phyloP scores from a whole-genome alignment of 2,113 vertebrate species.

The Elephas maximus region DNA sequence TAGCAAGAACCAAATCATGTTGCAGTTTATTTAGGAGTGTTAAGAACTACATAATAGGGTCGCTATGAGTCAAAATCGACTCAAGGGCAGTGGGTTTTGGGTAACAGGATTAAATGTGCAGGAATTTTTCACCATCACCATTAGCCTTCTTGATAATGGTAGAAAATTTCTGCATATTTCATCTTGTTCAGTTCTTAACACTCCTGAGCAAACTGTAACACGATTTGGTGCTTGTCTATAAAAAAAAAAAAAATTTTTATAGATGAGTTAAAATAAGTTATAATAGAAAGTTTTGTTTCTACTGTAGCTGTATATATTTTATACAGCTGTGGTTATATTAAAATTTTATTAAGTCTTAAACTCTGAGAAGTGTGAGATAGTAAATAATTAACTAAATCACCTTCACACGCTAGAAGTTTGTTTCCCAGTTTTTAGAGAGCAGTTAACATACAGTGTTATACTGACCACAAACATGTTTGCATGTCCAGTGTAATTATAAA shows the following conservation, averaged over 20 bases:
- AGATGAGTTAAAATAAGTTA: neutral
- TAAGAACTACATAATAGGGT: too few species aligned
- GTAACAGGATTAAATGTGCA: too few species aligned
- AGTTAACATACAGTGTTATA: neutral
- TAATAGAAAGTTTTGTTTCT: constrained; percentile 3
- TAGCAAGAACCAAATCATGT: too few species aligned
- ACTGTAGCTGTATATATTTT: neutral
- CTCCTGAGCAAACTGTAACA: neutral
- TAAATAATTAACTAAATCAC: neutral
- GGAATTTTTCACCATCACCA: too few species aligned
- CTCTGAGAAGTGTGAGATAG: neutral
- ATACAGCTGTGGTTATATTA: neutral
- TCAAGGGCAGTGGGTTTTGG: too few species aligned
- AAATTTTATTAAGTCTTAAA: neutral
- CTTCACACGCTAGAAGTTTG: neutral
- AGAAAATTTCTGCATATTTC: neutral
- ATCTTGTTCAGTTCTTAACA: neutral
- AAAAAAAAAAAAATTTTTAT: neutral
- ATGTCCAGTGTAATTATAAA: neutral
- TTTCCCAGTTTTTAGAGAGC: constrained; percentile 25
- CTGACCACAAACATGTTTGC: neutral
- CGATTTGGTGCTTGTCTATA: neutral
- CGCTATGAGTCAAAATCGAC: too few species aligned
- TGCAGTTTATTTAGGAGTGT: too few species aligned
- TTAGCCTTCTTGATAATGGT: neutral